Percentiles rank a stretch among this genome's conserved stretches.
Evolutionary conservation across 2,113 vertebrate genomes (phyloP).

Genomic region (Rhabdomys dilectus): DNA sequence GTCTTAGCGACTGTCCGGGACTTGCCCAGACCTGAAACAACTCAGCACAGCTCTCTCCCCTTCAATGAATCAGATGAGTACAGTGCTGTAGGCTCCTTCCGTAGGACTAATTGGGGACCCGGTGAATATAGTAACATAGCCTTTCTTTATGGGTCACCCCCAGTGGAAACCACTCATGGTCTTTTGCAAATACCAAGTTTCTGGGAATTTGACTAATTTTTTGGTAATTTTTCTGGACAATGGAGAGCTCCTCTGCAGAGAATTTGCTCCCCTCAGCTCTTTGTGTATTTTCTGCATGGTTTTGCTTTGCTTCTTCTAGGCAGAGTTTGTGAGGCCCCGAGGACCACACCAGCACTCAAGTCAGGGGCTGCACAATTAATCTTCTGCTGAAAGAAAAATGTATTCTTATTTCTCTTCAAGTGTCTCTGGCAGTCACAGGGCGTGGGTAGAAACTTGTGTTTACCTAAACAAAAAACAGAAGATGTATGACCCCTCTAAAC

Average conservation of each 20-base stretch:
- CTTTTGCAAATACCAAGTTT: conserved; percentile 16
- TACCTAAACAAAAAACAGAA: conserved; percentile 64
- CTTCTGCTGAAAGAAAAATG: conserved; percentile 64
- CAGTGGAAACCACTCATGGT: not conserved
- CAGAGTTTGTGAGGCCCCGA: conserved; percentile 45
- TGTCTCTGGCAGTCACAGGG: conserved; percentile 35
- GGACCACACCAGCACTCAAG: conserved; percentile 20
- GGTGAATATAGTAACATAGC: not conserved
- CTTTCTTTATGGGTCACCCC: not conserved
- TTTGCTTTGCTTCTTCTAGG: conserved; percentile 44
- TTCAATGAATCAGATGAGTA: not conserved
- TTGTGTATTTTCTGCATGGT: not conserved
- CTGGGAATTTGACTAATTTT: not conserved
- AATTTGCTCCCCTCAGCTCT: not conserved
- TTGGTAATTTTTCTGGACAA: conserved; percentile 13
- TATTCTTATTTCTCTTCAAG: conserved; percentile 55
- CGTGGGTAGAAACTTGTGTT: conserved; percentile 33
- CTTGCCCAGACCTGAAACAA: not conserved
- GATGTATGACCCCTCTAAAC: not conserved
- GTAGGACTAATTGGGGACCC: not conserved
- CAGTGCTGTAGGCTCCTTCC: not conserved
- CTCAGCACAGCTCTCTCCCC: not conserved
- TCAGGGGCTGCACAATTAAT: not conserved
- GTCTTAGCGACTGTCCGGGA: not conserved
- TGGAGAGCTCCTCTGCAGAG: not conserved